Evolutionary conservation across 2,888 invertebrate genomes (phyloP), one percentile per base, ranked within the genome.

Genomic region (Chymomyza amoena): DNA sequence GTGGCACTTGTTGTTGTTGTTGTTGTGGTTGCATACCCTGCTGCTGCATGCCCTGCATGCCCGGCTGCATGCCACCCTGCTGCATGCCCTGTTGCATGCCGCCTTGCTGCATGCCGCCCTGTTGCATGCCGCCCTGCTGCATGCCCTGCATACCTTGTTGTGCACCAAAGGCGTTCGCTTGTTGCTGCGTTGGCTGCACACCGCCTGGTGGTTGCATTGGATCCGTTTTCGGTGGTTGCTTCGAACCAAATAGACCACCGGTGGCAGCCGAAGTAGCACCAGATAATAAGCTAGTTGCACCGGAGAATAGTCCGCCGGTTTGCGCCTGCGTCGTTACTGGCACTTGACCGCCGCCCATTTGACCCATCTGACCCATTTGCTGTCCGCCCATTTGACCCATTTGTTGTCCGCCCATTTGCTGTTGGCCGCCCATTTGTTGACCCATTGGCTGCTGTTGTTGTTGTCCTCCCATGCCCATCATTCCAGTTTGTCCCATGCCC

Each of bases 151-250:
- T 32, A n/a, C n/a, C n/a, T 7, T 32, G 81, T 7, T 78, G 80
- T 74, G 85, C 88, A 74, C 90, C 89, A 75, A 90, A 87, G 80
- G 89, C 90, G 79, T 87, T 89, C 79, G 89, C 78, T 78, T 90
- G 89, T 87, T 91, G 91, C 87, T 91, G 92, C 90, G 85, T 87
- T 83, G 91, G 90, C 87, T 91, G 91, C 84, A 81, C 88, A 88
- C 88, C 87, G 70, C 87, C 92, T 89, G 87, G 92, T 89, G 92
- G 94, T 92, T 90, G 93, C 91, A 92, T 93, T 87, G 92, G 91
- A 77, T 93, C 93, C 79, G 92, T 92, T 83, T 91, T 90, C 76
- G 92, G 90, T 81, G 92, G 91, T 87, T 91, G 91, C 78, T 92
- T 91, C 68, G 89, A 89, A 77, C 91, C 91, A 90, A 92, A 92